Evolutionary conservation across 2,113 vertebrate species (phyloP), one percentile per base, ranked within the genome.

Genomic region (Furnarius figulus): DNA sequence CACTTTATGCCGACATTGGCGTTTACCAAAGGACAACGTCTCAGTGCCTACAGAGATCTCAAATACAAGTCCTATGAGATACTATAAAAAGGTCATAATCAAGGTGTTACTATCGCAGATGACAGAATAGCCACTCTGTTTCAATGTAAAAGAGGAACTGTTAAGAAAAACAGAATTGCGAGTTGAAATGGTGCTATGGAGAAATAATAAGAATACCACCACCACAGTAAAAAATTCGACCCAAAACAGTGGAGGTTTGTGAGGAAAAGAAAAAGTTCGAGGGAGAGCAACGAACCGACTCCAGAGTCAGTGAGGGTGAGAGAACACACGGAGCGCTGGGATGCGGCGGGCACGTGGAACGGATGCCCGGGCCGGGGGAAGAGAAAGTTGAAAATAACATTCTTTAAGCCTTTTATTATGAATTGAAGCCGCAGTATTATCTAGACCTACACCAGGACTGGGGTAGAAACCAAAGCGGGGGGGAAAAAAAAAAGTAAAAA

Each of bases 141-240:
- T 70, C 19, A 37, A 68, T 46, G 39, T 27, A 23, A 61, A 61
- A 58, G 14, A 30, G 8, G 9, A 58, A 4, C 27, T 74, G 21
- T 9, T 65, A 46, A 25, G 37, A 30, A 42, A 85, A 66, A 20
- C 19, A 31, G 25, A 50, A 24, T 30, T 44, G 7, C 0, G 0
- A 63, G 31, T 62, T 50, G 6, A 39, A 40, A 27, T 2, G 17
- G 16, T 42, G 30, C 14, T 46, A 4, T 8, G 63, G 18, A 23
- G 14, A 72, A 85, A 62, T 13, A 13, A 28, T 62, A 39, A 28
- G 8, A 46, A 46, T 62, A 19, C 25, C 37, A 19, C 37, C 37
- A 19, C 33, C 35, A 10, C 19, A 21, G 61, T 40, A 42, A 40
- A 63, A 31, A 31, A 30, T 5, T 28, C 39, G 30, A 12, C 7